Percentiles rank a stretch among this genome's conserved stretches.
Conservation (phyloP, 2,113 vertebrate genomes). For the Recurvirostra avosetta region DNA sequence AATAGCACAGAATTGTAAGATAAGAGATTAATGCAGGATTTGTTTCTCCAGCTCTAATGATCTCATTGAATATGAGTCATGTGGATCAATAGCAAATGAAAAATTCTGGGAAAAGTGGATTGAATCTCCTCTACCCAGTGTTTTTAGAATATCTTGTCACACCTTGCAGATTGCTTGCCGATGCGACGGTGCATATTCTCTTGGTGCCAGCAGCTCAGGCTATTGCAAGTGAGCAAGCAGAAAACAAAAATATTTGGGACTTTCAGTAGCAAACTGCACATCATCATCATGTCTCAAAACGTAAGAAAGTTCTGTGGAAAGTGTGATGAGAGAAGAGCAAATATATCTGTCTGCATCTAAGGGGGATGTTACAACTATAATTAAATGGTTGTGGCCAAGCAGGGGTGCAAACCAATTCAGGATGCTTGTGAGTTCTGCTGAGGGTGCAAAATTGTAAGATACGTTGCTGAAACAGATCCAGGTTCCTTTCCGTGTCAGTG, state of each 20-base stretch:
- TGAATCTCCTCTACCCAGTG: not conserved
- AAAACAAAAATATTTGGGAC: not conserved
- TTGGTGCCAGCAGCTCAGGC: not conserved
- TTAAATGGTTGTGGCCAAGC: not conserved
- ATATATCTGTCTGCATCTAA: not conserved
- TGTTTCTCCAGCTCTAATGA: not conserved
- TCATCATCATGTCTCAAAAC: accelerated
- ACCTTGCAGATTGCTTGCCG: not conserved
- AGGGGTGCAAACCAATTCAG: not conserved
- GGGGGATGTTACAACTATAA: not conserved
- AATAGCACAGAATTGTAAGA: not conserved
- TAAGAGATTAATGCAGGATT: not conserved
- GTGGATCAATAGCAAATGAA: not conserved
- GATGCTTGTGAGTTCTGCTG: not conserved
- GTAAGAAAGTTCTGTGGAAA: not conserved
- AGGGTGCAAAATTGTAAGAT: not conserved
- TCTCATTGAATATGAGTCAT: not conserved
- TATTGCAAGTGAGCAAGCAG: not conserved
- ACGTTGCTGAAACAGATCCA: not conserved
- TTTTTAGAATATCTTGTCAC: not conserved
- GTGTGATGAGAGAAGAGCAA: not conserved
- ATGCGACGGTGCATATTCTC: not conserved
- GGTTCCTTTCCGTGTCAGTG: not conserved
- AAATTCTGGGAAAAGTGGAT: not conserved
- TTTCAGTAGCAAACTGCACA: not conserved